Percentiles rank a stretch among this genome's conserved stretches.
phyloP scores from a whole-genome alignment of 2,888 invertebrate species.

The Tanytarsus gracilentus region DNA sequence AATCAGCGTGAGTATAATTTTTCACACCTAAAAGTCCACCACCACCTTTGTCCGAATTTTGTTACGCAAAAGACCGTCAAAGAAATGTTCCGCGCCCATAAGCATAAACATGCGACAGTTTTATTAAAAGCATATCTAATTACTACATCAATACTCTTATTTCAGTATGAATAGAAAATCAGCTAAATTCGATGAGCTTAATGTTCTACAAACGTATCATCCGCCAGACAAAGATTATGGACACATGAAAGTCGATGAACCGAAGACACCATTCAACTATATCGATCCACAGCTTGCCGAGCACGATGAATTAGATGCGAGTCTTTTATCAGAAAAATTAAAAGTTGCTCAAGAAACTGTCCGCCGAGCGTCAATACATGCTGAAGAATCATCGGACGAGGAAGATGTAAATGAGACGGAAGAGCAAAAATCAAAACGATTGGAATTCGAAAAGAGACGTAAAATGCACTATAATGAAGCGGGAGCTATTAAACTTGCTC shows the following conservation, averaged over 20 bases:
- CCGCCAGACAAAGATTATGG: constrained; percentile 98
- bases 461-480: constrained; percentile 98
- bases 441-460: constrained; percentile 83
- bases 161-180: constrained; percentile 44
- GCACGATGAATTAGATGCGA: constrained; percentile 55
- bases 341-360: constrained; percentile 2
- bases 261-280: constrained; percentile 81
- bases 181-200: constrained; percentile 96
- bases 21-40: not conserved
- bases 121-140: too few relatives aligned
- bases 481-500: constrained; percentile 84
- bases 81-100: not conserved
- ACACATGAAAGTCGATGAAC: constrained; percentile 97
- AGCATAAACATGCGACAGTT: too few relatives aligned
- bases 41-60: not conserved
- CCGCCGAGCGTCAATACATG: constrained; percentile 15
- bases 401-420: constrained; percentile 44
- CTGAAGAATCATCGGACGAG: constrained; percentile 39
- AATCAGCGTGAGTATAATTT: constrained; percentile 41
- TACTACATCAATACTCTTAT: not conserved
- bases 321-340: constrained; percentile 64
- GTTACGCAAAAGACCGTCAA: not conserved
- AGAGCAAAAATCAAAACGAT: constrained; percentile 55
- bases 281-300: constrained; percentile 51
- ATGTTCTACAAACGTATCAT: constrained; percentile 95